A percentile compares a stretch with the other conserved stretches of the same genome.
Conservation (phyloP, 2,113 vertebrate genomes). For the Oreocharis arfaki region DNA sequence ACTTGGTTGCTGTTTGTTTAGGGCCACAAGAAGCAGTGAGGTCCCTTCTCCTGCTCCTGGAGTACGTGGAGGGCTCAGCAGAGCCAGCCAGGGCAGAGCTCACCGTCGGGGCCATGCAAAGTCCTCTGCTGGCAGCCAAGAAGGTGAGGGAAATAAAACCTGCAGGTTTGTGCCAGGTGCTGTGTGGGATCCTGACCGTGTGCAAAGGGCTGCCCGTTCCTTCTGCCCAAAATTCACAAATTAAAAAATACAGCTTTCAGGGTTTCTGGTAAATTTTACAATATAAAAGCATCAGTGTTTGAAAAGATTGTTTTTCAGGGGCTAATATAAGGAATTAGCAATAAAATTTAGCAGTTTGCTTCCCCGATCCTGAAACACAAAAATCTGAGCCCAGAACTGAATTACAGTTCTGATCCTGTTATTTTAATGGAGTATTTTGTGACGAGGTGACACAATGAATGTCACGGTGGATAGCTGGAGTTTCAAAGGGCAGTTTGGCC, state of each 20-base stretch:
- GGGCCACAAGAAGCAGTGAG: conserved; percentile 46
- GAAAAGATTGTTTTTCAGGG: background rate
- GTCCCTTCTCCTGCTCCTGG: conserved; percentile 79
- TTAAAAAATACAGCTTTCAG: background rate
- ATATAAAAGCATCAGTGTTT: background rate
- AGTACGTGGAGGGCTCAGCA: conserved; percentile 39
- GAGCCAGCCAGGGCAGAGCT: conserved; percentile 76
- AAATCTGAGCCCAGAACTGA: background rate
- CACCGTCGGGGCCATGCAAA: conserved; percentile 80
- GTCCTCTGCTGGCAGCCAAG: conserved; percentile 62
- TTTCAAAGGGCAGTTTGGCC: background rate
- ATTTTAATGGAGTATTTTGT: background rate
- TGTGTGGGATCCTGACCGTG: background rate
- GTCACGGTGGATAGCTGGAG: rapidly evolving
- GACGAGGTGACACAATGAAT: rapidly evolving
- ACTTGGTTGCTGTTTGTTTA: background rate
- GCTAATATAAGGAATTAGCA: background rate
- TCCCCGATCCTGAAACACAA: background rate
- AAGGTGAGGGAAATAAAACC: conserved; percentile 72
- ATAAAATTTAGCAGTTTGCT: background rate
- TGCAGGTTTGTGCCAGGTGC: background rate
- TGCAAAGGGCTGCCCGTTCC: background rate
- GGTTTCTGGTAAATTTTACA: background rate
- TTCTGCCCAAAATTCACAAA: background rate
- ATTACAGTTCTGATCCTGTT: background rate